Percentiles rank a stretch among this genome's conserved stretches.
phyloP scores from a whole-genome alignment of 1,140 invertebrate species.

The Ditylenchus dipsaci region DNA sequence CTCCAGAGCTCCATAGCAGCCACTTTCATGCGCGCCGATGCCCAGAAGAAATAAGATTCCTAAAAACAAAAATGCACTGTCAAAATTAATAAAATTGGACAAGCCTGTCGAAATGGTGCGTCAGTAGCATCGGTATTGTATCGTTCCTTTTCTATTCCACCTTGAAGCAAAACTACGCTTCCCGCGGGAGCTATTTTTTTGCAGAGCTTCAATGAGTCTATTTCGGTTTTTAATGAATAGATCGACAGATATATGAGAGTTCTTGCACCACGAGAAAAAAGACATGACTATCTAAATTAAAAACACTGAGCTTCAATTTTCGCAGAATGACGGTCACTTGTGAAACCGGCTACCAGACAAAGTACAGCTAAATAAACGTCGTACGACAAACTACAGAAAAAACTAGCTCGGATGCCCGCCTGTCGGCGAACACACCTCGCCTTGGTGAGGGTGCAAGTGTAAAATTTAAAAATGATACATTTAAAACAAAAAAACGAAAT shows the following conservation, averaged over 20 bases:
- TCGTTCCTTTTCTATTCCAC: conserved; percentile 47
- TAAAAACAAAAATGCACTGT: conserved; percentile 3
- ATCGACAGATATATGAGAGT: neutral
- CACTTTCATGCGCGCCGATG: conserved; percentile 54
- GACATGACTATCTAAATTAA: neutral
- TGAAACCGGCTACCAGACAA: no score
- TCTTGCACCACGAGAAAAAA: neutral
- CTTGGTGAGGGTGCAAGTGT: no score
- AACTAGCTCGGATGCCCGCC: no score
- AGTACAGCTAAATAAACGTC: no score
- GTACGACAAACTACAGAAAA: no score
- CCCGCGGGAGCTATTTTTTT: conserved; percentile 4
- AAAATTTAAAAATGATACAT: no score
- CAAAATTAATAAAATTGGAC: conserved; percentile 7
- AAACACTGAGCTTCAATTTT: no score
- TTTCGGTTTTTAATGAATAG: neutral
- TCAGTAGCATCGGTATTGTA: conserved; percentile 56
- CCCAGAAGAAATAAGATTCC: conserved; percentile 58
- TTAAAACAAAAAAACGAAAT: no score
- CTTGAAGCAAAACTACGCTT: conserved; percentile 45
- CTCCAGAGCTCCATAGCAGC: conserved; percentile 47
- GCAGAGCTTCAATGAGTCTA: neutral
- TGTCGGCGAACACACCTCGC: no score
- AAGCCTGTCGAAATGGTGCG: conserved; percentile 46
- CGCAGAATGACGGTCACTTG: no score